These are phyloP conservation scores for Caenorhabditis uteleia DNA, from an alignment of 2,888 invertebrate species.

Conservation along the genomic window DNA sequence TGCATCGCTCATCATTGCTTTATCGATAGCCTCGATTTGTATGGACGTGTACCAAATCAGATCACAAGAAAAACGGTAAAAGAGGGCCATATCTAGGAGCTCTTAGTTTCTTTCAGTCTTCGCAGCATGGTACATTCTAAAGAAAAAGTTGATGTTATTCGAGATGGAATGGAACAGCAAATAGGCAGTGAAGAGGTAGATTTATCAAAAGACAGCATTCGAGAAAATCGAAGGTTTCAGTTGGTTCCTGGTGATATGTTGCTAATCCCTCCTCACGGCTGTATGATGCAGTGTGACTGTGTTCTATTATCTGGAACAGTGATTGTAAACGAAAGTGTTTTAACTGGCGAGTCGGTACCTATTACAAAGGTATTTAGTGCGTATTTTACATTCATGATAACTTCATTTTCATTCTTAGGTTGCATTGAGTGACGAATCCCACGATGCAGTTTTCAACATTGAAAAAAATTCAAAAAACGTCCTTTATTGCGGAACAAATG, in stretches of 20 bases:
- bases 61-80: conserved; percentile 80
- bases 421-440: conserved; percentile 47
- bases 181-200: conserved; percentile 39
- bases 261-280: conserved; percentile 81
- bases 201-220: background rate
- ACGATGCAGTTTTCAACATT: conserved; percentile 72
- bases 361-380: too few relatives aligned
- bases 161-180: conserved; percentile 44
- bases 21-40: conserved; percentile 81
- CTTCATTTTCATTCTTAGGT: too few relatives aligned
- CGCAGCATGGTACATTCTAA: conserved; percentile 80
- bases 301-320: conserved; percentile 85
- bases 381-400: too few relatives aligned
- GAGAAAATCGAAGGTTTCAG: conserved; percentile 14
- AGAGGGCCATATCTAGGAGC: background rate
- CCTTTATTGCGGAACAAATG: conserved; percentile 85
- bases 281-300: conserved; percentile 80
- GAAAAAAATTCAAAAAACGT: conserved; percentile 83
- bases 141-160: conserved; percentile 77
- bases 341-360: conserved; percentile 92
- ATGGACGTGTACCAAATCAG: conserved; percentile 67
- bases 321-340: conserved; percentile 92
- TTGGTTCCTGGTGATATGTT: conserved; percentile 76
- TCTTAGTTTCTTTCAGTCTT: conserved; percentile 24
- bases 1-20: conserved; percentile 82